Conservation (phyloP, 1,140 invertebrate species). For the Oscheius sp. region DNA sequence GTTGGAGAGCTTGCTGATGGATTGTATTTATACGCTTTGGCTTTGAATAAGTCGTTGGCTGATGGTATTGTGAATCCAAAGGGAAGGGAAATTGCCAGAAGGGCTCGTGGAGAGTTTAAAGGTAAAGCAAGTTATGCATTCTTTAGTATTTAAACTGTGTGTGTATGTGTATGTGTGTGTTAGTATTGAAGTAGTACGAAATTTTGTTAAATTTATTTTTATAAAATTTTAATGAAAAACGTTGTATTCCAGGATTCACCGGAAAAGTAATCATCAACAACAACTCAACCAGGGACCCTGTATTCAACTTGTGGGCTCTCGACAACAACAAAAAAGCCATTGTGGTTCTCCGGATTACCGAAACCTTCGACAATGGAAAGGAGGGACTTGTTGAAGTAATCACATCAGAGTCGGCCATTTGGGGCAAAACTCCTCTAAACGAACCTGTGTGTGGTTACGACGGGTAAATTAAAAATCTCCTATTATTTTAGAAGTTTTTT, state of each 20-base stretch:
- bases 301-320: constrained; percentile 10
- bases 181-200: too few species aligned
- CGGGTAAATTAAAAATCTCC: background rate
- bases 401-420: background rate
- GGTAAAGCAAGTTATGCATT: background rate
- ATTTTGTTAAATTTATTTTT: too few species aligned
- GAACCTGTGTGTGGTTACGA: constrained; percentile 16
- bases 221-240: too few species aligned
- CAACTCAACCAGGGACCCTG: constrained; percentile 17
- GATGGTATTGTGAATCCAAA: constrained; percentile 7
- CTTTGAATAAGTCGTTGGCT: background rate
- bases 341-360: background rate
- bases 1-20: constrained; percentile 24
- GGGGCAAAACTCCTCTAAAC: background rate
- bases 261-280: constrained; percentile 26
- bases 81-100: background rate
- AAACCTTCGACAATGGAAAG: constrained; percentile 9
- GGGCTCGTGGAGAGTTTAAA: constrained; percentile 17
- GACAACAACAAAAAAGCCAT: constrained; percentile 1
- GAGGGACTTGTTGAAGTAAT: background rate
- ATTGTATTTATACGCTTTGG: constrained; percentile 18
- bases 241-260: constrained; percentile 3
- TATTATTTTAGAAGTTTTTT: background rate
- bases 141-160: too few species aligned
- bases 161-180: too few species aligned